A percentile compares a stretch with the other conserved stretches of the same genome.
Evolutionary conservation across 1,140 invertebrate species (phyloP).

Genomic region (Drosophila dunni): DNA sequence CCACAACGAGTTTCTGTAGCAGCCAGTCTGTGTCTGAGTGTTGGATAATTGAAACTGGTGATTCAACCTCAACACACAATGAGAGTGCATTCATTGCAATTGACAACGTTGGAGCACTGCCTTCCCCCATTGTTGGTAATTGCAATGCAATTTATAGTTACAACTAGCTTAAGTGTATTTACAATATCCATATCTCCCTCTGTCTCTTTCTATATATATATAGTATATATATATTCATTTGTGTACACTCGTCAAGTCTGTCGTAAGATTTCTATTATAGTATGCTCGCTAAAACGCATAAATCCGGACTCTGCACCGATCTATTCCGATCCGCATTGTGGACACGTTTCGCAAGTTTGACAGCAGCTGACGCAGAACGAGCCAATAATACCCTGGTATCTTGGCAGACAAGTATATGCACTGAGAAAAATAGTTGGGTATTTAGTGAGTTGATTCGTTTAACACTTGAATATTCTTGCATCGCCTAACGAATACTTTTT

Average conservation of each 20-base stretch:
- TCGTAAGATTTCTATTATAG: conserved; percentile 45
- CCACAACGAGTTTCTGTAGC: background rate
- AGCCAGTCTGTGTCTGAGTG: conserved; percentile 1
- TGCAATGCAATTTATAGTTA: conserved; percentile 27
- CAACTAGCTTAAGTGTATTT: background rate
- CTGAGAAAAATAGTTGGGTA: too few species aligned
- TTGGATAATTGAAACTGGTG: conserved; percentile 34
- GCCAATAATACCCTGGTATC: conserved; percentile 19
- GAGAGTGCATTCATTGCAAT: conserved; percentile 37
- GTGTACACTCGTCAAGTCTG: conserved; percentile 10
- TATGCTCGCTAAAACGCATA: conserved; percentile 41
- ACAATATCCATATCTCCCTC: too few species aligned
- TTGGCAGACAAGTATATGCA: background rate
- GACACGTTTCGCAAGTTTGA: conserved; percentile 37
- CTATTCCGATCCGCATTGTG: conserved; percentile 8
- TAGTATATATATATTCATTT: background rate
- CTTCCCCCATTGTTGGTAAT: conserved; percentile 26
- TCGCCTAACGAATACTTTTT: too few species aligned
- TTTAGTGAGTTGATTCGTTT: too few species aligned
- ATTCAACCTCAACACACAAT: conserved; percentile 22
- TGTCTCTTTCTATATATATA: background rate
- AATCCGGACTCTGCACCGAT: conserved; percentile 14
- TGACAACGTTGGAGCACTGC: conserved; percentile 8
- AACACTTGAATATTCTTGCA: too few species aligned
- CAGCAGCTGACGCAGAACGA: conserved; percentile 26